Base-by-base conservation (phyloP, 2,113 vertebrate species). In the Sciurus niger region DNA sequence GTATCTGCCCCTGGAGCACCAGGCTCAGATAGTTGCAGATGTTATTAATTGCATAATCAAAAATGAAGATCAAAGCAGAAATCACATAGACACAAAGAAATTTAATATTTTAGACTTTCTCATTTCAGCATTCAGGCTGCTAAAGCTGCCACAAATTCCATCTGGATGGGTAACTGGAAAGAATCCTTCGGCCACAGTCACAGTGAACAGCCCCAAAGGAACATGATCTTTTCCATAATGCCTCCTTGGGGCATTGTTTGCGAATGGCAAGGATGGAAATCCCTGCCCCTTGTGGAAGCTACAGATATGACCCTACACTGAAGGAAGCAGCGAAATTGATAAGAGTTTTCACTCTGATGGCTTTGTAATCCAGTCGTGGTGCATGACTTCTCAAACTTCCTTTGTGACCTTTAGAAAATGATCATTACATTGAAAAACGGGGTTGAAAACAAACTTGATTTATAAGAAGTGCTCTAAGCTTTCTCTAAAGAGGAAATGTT, bases 41-140 rank as follows among this genome's bases (percentile, higher is more conserved):
- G 3, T 77, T 85, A 93, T 93, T 89, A 90, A 89, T 24, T 90
- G 58, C 14, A 84, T 89, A 95, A 84, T 72, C 34, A 76, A 91
- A 96, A 87, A 79, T 5, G 30, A 97, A 89, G 82, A 95, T 90
- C 51, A 95, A 96, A 96, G 93, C 51, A 43, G 72, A 95, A 95
- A 97, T 84, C 73, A 67, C 63, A 83, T 2, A 78, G 9, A 70
- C 40, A 2, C 46, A 11, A 6, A 93, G 58, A 90, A 94, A 96
- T 58, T 6, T 60, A 12, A 2, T 95, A 67, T 58, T 78, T 96
- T 68, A 8, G 46, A 95, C 60, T 95, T 96, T 18, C 79, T 93
- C 77, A 89, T 51, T 93, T 94, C 89, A 93, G 92, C 30, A 40
- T 25, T 17, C 25, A 34, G 37, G 55, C 93, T 72, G 0, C 46